Base-by-base conservation (phyloP, 2,888 invertebrate species). In the Drosophila sordidapex region DNA sequence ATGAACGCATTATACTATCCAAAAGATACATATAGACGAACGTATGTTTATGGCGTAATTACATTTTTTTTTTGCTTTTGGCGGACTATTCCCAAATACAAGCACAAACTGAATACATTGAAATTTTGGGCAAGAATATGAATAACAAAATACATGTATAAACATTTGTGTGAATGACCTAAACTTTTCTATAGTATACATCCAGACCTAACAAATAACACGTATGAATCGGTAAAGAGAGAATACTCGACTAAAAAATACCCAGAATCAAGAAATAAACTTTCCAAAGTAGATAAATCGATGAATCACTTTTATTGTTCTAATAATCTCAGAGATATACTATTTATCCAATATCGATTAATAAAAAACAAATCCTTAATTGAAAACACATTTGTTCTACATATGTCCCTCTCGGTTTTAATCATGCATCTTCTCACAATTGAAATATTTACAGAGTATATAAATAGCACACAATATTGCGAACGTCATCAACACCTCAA, bases 1-100 rank as follows among this genome's bases (percentile, higher is more conserved):
- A 69, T 52, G 70, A 64, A 70, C 62, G 84, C 59, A 71, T 68
- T 38, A 63, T 56, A 79, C 62, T 68, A 59, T 52, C 36, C 38
- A 13, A 15, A 56, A 66, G 29, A 62, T 57, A 40, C 35, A 63
- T 62, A 82, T 36, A 48, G 10, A 52, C 10, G 36, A 27, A 29
- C 33, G 4, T 27, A 49, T 46, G 0, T 6, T 51, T 43, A 38
- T 70, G 58, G 21, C 21, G 21, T 15, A 21, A 21, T 8, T 15
- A 21, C 7, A 15, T 25, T 15, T 21, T 21, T 38, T 38, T 36
- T 46, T 27, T 40, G 4, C 27, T 35, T 35, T 57, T 36, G 48
- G 35, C n/a, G 36, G 29, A 35, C 43, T 25, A 67, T 25, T 35
- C 46, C n/a, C 11, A 43, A 64, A 52, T 43, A 43, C 51, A 52